Conservation (phyloP, 2,113 vertebrate species). For the Rallus limicola region DNA sequence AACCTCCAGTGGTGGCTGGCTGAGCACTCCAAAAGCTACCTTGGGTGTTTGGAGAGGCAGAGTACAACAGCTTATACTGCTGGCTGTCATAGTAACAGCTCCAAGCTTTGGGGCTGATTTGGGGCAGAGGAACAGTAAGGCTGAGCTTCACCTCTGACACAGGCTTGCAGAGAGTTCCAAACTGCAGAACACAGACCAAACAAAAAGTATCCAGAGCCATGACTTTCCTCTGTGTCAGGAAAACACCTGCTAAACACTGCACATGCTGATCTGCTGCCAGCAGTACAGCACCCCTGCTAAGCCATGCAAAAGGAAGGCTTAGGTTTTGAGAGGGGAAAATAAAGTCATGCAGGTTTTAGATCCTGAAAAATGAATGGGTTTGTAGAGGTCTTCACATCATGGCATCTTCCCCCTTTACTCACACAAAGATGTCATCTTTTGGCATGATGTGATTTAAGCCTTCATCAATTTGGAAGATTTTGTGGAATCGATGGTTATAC, state of each 20-base stretch:
- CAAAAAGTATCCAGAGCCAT: not conserved
- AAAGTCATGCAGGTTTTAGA: not conserved
- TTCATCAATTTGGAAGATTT: constrained; percentile 93
- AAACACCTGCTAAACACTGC: not conserved
- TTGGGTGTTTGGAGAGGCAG: not conserved
- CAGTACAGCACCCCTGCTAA: not conserved
- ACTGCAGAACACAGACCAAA: not conserved
- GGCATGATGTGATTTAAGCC: constrained; percentile 93
- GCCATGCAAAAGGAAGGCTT: not conserved
- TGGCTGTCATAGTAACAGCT: not conserved
- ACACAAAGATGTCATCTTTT: constrained; percentile 97
- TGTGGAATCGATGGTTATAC: constrained; percentile 97
- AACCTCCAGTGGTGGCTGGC: not conserved
- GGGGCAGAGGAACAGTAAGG: not conserved
- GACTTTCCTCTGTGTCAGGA: not conserved
- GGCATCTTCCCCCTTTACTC: constrained; percentile 68
- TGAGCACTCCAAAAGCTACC: not conserved
- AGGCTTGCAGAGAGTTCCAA: not conserved
- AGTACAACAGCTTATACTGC: not conserved
- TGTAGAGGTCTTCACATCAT: not conserved
- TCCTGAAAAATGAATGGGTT: not conserved
- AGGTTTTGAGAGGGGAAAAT: not conserved
- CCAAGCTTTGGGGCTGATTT: not conserved
- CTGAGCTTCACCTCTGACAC: not conserved
- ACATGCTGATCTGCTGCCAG: not conserved